phyloP scores from a whole-genome alignment of 2,113 vertebrate species.

The Agelaius tricolor region DNA sequence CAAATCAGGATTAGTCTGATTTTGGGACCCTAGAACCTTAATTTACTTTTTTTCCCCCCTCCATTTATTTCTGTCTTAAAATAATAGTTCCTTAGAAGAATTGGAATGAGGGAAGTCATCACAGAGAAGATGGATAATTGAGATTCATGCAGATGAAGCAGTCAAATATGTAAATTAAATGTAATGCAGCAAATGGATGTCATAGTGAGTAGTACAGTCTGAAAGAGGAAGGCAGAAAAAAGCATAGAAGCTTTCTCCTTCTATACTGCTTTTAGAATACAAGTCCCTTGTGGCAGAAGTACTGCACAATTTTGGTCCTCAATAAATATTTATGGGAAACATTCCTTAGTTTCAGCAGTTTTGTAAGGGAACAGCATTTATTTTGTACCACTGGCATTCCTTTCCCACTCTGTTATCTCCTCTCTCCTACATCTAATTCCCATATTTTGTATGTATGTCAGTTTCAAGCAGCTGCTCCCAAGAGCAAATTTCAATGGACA shows the following conservation, averaged over 20 bases:
- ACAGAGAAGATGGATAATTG: slow-evolving; percentile 2
- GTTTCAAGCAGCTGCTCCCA: not conserved
- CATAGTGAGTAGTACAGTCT: not conserved
- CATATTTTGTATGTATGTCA: not conserved
- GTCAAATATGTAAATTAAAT: slow-evolving; percentile 44
- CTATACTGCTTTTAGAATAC: not conserved
- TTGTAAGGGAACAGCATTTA: not conserved
- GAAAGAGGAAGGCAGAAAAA: not conserved
- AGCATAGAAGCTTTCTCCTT: not conserved
- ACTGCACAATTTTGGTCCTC: not conserved
- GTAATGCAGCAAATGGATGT: not conserved
- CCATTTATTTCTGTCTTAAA: not conserved
- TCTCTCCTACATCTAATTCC: not conserved
- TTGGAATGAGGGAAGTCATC: not conserved
- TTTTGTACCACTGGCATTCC: not conserved
- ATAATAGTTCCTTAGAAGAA: not conserved
- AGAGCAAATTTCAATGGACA: not conserved
- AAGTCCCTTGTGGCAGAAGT: not conserved
- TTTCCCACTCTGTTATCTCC: not conserved
- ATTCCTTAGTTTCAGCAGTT: not conserved
- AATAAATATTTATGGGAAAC: slow-evolving; percentile 50
- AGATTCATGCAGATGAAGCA: slow-evolving; percentile 15
- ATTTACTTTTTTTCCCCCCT: fast-evolving
- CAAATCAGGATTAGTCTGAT: not conserved
- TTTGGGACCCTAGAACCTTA: not conserved